Evolutionary conservation across 2,797 vertebrate species (phyloP).

Genomic region (Gephyroberyx darwinii): DNA sequence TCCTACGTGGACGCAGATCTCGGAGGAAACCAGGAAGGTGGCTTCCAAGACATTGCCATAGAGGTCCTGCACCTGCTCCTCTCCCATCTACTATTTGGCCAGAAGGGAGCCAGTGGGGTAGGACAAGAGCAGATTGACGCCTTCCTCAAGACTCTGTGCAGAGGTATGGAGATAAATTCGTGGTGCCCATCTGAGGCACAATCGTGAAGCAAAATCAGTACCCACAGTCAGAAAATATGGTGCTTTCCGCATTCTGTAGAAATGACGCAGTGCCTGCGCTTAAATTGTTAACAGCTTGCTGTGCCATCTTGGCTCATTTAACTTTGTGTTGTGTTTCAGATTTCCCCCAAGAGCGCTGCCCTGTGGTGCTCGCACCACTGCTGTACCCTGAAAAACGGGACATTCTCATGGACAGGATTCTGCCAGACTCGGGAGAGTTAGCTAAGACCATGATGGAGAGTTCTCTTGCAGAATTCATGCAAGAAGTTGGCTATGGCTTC

Average conservation of each 20-base stretch:
- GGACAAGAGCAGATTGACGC: conserved; percentile 99
- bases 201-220: no score
- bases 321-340: conserved; percentile 78
- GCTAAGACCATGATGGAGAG: conserved; percentile 99
- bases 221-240: not conserved
- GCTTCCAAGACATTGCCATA: conserved; percentile 99
- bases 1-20: conserved; percentile 99
- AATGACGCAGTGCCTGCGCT: not conserved
- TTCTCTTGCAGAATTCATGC: conserved; percentile 99
- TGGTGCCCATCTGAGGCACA: not conserved
- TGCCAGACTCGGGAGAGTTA: conserved; percentile 99
- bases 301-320: conserved; percentile 1
- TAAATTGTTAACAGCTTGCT: not conserved
- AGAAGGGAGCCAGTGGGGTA: conserved; percentile 98
- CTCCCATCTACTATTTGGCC: conserved; percentile 99
- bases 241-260: not conserved
- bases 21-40: conserved; percentile 99
- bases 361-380: conserved; percentile 99
- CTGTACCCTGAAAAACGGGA: conserved; percentile 99
- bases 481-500: conserved; percentile 99
- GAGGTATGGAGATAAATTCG: conserved; percentile 83
- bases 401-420: conserved; percentile 99
- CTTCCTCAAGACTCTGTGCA: conserved; percentile 98
- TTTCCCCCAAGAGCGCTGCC: conserved; percentile 99
- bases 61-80: conserved; percentile 99